Evolutionary conservation across 2,113 vertebrate species (phyloP).

Genomic region (Uria aalge): DNA sequence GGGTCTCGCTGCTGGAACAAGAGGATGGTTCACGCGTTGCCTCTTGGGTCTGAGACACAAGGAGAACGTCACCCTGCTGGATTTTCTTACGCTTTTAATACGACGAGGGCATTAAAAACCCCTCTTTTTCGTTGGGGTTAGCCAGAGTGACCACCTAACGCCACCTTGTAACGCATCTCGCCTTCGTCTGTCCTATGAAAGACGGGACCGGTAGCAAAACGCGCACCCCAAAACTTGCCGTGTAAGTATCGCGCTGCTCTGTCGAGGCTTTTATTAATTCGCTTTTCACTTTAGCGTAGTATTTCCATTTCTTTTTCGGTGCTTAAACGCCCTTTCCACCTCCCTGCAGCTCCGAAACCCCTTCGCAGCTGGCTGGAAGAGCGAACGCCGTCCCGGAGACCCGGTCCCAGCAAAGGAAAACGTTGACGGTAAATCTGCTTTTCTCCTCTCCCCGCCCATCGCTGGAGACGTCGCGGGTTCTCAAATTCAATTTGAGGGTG

Average conservation of each 20-base stretch:
- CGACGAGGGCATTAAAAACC: not conserved
- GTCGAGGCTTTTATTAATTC: rapidly evolving
- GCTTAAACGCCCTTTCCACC: not conserved
- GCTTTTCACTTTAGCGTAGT: not conserved
- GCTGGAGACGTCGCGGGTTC: not conserved
- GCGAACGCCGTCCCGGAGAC: too few species aligned
- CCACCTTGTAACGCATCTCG: not conserved
- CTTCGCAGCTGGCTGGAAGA: rapidly evolving
- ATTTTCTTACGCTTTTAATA: not conserved
- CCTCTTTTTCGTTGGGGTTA: not conserved
- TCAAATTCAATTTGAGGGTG: not conserved
- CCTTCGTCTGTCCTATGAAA: not conserved
- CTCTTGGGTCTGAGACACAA: not conserved
- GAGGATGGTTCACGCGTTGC: rapidly evolving
- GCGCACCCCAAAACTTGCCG: not conserved
- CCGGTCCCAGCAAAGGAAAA: not conserved
- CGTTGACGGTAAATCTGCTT: not conserved
- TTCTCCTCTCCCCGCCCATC: not conserved
- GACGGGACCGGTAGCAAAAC: not conserved
- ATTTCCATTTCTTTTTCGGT: rapidly evolving
- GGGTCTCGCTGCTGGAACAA: not conserved
- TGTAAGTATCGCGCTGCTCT: not conserved
- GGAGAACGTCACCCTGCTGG: not conserved
- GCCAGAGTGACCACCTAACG: not conserved
- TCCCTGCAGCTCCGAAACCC: not conserved